A percentile compares a stretch with the other conserved stretches of the same genome.
Conservation (phyloP, 1,140 invertebrate genomes). For the Lineus longissimus region DNA sequence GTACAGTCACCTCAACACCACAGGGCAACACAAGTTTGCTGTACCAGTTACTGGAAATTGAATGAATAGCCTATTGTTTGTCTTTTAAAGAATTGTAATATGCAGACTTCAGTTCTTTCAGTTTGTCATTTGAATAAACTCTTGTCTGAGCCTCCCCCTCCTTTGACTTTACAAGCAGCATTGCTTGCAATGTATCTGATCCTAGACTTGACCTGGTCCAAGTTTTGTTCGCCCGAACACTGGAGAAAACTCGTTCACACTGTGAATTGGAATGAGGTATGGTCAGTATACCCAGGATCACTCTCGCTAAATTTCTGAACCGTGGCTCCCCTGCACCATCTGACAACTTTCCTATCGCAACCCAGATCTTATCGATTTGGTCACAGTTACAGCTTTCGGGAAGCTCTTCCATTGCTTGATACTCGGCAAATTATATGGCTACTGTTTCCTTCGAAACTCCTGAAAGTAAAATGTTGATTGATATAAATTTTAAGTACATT, state of each 20-base stretch:
- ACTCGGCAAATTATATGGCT: constrained; percentile 9
- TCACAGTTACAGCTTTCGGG: not conserved
- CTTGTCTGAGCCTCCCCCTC: constrained; percentile 1
- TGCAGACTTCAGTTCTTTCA: constrained; percentile 15
- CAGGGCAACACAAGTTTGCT: too few relatives aligned
- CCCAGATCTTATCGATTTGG: constrained; percentile 19
- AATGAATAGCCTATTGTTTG: too few relatives aligned
- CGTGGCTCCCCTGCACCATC: not conserved
- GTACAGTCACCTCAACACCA: too few relatives aligned
- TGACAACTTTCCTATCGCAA: not conserved
- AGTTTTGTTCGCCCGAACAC: constrained; percentile 21
- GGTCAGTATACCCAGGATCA: constrained; percentile 21
- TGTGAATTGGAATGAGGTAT: constrained; percentile 25
- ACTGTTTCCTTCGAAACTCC: not conserved
- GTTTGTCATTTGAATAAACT: not conserved
- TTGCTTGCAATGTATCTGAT: constrained; percentile 13
- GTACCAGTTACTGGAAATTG: too few relatives aligned
- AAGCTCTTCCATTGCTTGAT: constrained; percentile 7
- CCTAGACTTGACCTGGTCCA: constrained; percentile 10
- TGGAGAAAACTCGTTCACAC: constrained; percentile 21
- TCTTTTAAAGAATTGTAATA: not conserved
- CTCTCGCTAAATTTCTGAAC: constrained; percentile 6
- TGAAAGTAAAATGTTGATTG: not conserved
- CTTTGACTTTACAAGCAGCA: constrained; percentile 16
- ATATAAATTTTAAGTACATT: too few relatives aligned